Percentiles rank a stretch among this genome's conserved stretches.
Conservation (phyloP, 2,797 vertebrate species). For the Eospalax fontanierii region DNA sequence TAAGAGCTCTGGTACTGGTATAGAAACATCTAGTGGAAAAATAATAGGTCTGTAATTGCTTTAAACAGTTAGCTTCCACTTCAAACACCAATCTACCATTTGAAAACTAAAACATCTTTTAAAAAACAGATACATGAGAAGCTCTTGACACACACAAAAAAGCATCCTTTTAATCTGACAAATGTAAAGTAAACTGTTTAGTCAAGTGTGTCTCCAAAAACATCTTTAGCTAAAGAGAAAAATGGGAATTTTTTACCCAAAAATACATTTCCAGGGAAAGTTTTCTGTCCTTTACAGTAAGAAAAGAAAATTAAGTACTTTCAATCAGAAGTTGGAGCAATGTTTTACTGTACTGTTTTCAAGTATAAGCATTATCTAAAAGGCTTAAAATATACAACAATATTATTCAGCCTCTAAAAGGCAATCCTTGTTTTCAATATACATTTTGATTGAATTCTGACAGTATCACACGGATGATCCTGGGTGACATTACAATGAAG, state of each 20-base stretch:
- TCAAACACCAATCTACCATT: constrained; percentile 61
- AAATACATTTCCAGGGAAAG: constrained; percentile 56
- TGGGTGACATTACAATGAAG: constrained; percentile 23
- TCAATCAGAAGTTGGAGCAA: constrained; percentile 46
- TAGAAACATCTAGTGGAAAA: constrained; percentile 10
- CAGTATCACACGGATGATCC: neutral
- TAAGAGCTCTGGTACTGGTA: constrained; percentile 8
- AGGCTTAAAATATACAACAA: neutral
- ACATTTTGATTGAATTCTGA: neutral
- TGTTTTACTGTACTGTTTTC: constrained; percentile 56
- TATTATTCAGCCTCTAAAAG: constrained; percentile 13
- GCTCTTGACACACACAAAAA: constrained; percentile 59
- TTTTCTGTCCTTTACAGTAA: constrained; percentile 32
- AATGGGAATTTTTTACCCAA: constrained; percentile 43
- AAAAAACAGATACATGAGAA: constrained; percentile 45
- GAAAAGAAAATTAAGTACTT: constrained; percentile 64
- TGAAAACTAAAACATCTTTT: constrained; percentile 65
- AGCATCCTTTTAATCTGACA: constrained; percentile 70
- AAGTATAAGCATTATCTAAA: constrained; percentile 57
- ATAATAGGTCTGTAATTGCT: constrained; percentile 24
- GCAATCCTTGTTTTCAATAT: too few species aligned
- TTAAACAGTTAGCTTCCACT: constrained; percentile 57
- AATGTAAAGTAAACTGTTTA: constrained; percentile 64
- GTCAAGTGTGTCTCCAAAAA: constrained; percentile 61
- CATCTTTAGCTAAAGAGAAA: constrained; percentile 55